phyloP scores from a whole-genome alignment of 2,113 vertebrate genomes.

The Pholis gunnellus region DNA sequence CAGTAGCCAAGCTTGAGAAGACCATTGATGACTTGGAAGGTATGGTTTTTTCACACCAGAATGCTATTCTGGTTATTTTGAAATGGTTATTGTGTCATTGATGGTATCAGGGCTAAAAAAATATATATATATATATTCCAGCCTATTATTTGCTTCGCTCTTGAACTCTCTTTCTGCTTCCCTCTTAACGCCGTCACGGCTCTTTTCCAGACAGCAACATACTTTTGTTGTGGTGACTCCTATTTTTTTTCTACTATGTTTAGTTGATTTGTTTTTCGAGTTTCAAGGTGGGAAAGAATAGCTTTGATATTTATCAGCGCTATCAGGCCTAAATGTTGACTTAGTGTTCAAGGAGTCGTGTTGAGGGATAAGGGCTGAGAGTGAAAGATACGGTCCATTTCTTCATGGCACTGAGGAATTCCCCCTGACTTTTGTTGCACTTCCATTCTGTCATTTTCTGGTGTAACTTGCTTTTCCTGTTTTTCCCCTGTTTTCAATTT shows the following conservation, averaged over 20 bases:
- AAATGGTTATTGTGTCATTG: background rate
- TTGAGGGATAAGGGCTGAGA: background rate
- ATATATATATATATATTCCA: background rate
- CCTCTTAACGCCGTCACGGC: background rate
- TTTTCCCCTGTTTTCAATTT: conserved; percentile 28
- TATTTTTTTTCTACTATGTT: background rate
- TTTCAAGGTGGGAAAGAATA: conserved; percentile 11
- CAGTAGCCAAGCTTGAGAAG: conserved; percentile 99
- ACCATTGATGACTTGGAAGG: conserved; percentile 99
- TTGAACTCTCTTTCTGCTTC: conserved; percentile 12
- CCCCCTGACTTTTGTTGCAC: conserved; percentile 23
- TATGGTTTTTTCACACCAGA: conserved; percentile 77
- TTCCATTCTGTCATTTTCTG: conserved; percentile 60
- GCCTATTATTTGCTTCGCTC: conserved; percentile 17
- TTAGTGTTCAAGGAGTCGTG: conserved; percentile 12
- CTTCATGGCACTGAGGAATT: conserved; percentile 29
- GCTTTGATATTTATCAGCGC: conserved; percentile 8
- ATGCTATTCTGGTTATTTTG: conserved; percentile 13
- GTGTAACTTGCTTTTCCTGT: conserved; percentile 66
- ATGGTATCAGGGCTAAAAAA: background rate
- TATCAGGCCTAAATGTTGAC: conserved; percentile 15
- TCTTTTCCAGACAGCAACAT: conserved; percentile 6
- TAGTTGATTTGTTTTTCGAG: conserved; percentile 4
- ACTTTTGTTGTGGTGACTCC: background rate
- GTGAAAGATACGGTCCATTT: conserved; percentile 27